These are phyloP conservation scores for Acleris laterana DNA, from an alignment of 2,888 invertebrate species.

Conservation along the genomic window DNA sequence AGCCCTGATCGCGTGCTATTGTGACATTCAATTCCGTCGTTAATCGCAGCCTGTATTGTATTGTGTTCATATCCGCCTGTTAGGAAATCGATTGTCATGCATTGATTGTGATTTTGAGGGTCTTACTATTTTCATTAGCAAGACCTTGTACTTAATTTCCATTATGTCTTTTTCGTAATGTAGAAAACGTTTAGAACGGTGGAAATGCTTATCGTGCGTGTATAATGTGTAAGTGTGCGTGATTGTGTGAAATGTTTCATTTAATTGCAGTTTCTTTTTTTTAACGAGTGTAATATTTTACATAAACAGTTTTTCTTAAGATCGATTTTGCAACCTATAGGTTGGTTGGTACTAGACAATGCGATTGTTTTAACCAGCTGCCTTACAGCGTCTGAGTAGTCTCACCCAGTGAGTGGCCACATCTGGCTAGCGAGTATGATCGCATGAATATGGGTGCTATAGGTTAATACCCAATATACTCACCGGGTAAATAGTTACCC, in stretches of 20 bases:
- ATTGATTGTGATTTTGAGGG: slow-evolving; percentile 30
- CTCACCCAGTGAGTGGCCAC: slow-evolving; percentile 10
- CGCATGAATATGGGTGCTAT: not conserved
- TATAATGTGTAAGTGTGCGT: not conserved
- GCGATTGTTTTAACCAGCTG: slow-evolving; percentile 2
- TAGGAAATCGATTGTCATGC: slow-evolving; percentile 44
- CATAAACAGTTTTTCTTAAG: slow-evolving; percentile 4
- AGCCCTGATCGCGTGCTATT: slow-evolving; percentile 17
- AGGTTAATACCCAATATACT: too few species aligned
- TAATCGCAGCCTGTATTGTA: slow-evolving; percentile 38
- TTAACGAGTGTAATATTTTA: slow-evolving; percentile 1
- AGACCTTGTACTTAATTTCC: slow-evolving; percentile 31
- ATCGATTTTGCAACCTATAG: slow-evolving; percentile 11
- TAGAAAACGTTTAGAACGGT: not conserved
- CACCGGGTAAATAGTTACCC: too few species aligned
- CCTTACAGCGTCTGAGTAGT: not conserved
- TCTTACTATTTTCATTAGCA: slow-evolving; percentile 20
- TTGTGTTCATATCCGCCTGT: slow-evolving; percentile 42
- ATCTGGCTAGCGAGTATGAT: not conserved
- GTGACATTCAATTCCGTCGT: slow-evolving; percentile 33
- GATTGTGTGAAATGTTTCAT: slow-evolving; percentile 8
- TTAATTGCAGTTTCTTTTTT: slow-evolving; percentile 18
- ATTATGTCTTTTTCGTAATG: slow-evolving; percentile 3
- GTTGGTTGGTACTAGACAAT: slow-evolving; percentile 16
- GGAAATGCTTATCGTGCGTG: not conserved